Base-by-base conservation (phyloP, 2,888 invertebrate species). In the Apoda limacodes region DNA sequence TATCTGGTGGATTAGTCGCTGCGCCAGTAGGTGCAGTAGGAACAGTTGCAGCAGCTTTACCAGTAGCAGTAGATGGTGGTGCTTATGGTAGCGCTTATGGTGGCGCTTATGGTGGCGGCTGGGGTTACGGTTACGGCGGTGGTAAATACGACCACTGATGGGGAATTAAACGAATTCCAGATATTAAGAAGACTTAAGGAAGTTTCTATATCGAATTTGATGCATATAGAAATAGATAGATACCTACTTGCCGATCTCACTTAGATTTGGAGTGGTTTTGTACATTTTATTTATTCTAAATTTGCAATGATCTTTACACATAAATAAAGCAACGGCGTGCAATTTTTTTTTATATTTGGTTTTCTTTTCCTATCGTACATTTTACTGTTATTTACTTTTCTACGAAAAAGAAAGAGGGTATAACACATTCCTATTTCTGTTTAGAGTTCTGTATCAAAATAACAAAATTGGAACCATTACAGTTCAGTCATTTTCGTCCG, bases 181-280 rank as follows among this genome's bases (percentile, higher is more conserved):
- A n/a, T n/a, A n/a, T n/a, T n/a, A n/a, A n/a, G n/a, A n/a, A n/a
- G n/a, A n/a, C n/a, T n/a, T n/a, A n/a, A n/a, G n/a, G n/a, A n/a
- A 50, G 43, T n/a, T n/a, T n/a, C n/a, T n/a, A n/a, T n/a, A n/a
- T n/a, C n/a, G n/a, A n/a, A n/a, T n/a, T n/a, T n/a, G n/a, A n/a
- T n/a, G n/a, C n/a, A n/a, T n/a, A n/a, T 50, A 46, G 69, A 74
- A 74, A 72, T 70, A 70, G 71, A 62, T 60, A 60, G 62, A 66
- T 63, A n/a, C n/a, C n/a, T n/a, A n/a, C n/a, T n/a, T n/a, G 71
- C 69, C 68, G 60, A 68, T 63, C 55, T 60, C 57, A 52, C 40
- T 48, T 17, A 13, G 9, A 13, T 25, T 25, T 25, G 25, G 25
- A 25, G 5, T 25, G 13, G 25, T 25, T 25, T 13, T 25, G 25